Conservation (phyloP, 2,113 vertebrate species). For the Brienomyrus brachyistius region DNA sequence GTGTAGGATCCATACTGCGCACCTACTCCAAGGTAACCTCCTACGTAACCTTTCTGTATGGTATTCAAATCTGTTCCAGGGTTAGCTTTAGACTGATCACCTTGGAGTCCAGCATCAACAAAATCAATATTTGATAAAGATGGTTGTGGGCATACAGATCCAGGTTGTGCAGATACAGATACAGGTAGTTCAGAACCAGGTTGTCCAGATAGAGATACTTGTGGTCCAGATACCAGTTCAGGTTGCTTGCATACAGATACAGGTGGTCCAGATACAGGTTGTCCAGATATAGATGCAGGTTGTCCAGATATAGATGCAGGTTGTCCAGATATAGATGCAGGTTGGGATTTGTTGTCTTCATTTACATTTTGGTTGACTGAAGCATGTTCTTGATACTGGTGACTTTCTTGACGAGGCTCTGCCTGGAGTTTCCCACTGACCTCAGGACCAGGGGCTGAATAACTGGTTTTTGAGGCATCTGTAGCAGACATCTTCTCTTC, state of each 20-base stretch:
- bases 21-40: constrained; percentile 71
- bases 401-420: constrained; percentile 62
- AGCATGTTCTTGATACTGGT: constrained; percentile 65
- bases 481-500: constrained; percentile 64
- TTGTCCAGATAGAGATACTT: constrained; percentile 62
- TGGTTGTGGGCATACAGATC: constrained; percentile 61
- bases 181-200: constrained; percentile 54
- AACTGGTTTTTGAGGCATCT: constrained; percentile 42
- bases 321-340: constrained; percentile 67
- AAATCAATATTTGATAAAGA: constrained; percentile 96
- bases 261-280: constrained; percentile 44
- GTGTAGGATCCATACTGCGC: constrained; percentile 92
- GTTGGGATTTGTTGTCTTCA: constrained; percentile 75
- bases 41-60: constrained; percentile 81
- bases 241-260: constrained; percentile 35
- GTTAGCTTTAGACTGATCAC: constrained; percentile 71
- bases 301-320: constrained; percentile 59
- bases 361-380: constrained; percentile 30
- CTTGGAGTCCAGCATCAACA: constrained; percentile 73
- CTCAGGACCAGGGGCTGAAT: constrained; percentile 50
- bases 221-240: constrained; percentile 66
- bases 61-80: constrained; percentile 78
- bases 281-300: constrained; percentile 67
- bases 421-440: constrained; percentile 58
- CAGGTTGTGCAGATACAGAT: constrained; percentile 60